Base-by-base conservation (phyloP, 2,797 vertebrate species). In the Triplophysa bombifrons region DNA sequence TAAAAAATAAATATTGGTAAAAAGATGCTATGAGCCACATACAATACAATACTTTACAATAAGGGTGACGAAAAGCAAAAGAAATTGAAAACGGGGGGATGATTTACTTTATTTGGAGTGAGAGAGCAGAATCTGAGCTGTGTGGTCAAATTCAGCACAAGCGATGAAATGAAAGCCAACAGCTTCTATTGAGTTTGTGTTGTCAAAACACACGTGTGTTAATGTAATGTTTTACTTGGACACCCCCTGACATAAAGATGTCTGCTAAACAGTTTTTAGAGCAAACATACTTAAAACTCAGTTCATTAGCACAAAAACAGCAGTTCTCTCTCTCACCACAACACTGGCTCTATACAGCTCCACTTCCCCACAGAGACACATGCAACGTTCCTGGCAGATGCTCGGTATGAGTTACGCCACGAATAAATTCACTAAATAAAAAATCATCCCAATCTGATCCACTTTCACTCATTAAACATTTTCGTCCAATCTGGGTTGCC, bases 401-500 rank as follows among this genome's bases (percentile, higher is more conserved):
- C 73, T 71, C 79, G 83, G 90, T 79, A 14, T 88, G 90, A 87
- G 87, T 92, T 90, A 89, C 88, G 78, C 67, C 80, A 22, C 72
- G 80, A 92, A 91, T 90, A 92, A 90, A 87, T 87, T 86, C 83
- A 76, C 34, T 91, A 89, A 87, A 93, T 92, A 90, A 94, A 91
- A 88, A 88, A 93, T 88, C 78, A 88, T 89, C 82, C 86, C 78
- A 75, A 85, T 79, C 73, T 71, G 75, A 89, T 90, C 87, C 82
- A 82, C 87, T 90, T 87, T 91, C 84, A 88, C 22, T 80, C 87
- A 85, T 89, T 90, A 86, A 93, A 94, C 91, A 92, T 93, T 93
- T 89, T 90, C 85, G 90, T 90, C 89, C 1, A 63, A 86, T 87
- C 86, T 85, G 73, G 74, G 93, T 95, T 95, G 90, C 92, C 93